Percentiles rank a stretch among this genome's conserved stretches.
Conservation (phyloP, 2,797 vertebrate genomes). For the Pangasius macronema region DNA sequence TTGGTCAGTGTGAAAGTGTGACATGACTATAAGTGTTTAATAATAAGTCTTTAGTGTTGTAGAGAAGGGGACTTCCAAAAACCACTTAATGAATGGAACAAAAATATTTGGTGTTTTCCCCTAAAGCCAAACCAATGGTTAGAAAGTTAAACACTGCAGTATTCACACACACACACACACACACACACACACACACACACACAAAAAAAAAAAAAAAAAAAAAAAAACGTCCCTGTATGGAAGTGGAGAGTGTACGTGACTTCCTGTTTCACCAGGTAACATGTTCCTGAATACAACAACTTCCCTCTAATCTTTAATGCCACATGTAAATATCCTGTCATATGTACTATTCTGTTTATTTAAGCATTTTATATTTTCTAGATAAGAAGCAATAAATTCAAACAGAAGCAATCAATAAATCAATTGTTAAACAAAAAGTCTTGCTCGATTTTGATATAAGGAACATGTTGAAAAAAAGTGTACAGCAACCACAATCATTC, state of each 20-base stretch:
- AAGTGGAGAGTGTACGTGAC: background rate
- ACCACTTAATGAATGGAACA: constrained; percentile 8
- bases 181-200: background rate
- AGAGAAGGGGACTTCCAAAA: constrained; percentile 19
- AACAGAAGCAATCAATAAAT: background rate
- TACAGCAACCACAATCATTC: background rate
- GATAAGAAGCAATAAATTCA: background rate
- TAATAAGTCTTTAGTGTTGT: background rate
- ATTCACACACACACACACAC: background rate
- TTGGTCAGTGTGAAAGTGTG: background rate
- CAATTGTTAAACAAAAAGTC: background rate
- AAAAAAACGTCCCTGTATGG: too few species aligned
- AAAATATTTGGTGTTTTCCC: constrained; percentile 26
- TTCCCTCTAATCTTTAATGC: background rate
- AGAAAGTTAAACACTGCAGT: background rate
- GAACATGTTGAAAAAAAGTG: background rate
- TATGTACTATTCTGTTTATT: background rate
- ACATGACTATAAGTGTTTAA: background rate
- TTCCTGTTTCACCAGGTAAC: background rate
- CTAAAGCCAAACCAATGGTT: background rate
- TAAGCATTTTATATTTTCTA: background rate
- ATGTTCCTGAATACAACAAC: background rate
- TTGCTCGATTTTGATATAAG: background rate
- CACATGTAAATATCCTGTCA: background rate
- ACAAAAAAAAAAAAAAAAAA: too few species aligned